Percentiles rank a stretch among this genome's conserved stretches.
These are phyloP conservation scores for Disparrhopalites patrizii DNA, from an alignment of 2,888 invertebrate genomes.

Conservation along the genomic window DNA sequence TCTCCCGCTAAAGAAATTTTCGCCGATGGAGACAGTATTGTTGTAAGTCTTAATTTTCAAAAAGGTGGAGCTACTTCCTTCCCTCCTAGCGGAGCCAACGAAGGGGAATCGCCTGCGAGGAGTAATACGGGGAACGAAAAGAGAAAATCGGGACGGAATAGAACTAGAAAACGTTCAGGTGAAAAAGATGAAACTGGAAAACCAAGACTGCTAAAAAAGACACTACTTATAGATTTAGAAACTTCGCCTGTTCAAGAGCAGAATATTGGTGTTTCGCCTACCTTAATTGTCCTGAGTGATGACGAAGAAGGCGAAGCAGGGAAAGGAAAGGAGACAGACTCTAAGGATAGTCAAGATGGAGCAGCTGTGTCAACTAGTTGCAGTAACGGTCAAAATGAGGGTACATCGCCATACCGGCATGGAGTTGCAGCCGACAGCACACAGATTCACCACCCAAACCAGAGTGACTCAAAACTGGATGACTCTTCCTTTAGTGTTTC, in stretches of 20 bases:
- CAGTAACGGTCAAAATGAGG: background rate
- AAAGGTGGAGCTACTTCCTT: constrained; percentile 53
- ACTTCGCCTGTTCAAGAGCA: constrained; percentile 36
- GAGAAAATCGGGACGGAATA: constrained; percentile 7
- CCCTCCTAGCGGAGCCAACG: constrained; percentile 6
- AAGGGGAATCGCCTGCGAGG: background rate
- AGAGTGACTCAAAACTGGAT: constrained; percentile 20
- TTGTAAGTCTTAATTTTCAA: constrained; percentile 87
- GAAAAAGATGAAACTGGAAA: constrained; percentile 19
- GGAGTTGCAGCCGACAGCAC: constrained; percentile 34
- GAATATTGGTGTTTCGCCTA: constrained; percentile 35
- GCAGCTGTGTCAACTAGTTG: constrained; percentile 20
- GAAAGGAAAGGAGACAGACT: background rate
- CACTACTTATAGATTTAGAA: constrained; percentile 41
- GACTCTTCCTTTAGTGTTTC: constrained; percentile 10
- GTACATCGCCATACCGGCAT: constrained; percentile 26
- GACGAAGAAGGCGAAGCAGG: constrained; percentile 59
- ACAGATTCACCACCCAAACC: constrained; percentile 29
- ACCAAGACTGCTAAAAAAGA: constrained; percentile 33
- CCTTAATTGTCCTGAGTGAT: constrained; percentile 73
- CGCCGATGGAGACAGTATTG: constrained; percentile 86
- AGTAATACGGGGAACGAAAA: constrained; percentile 14
- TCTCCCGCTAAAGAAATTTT: constrained; percentile 83
- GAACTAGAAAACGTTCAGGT: background rate
- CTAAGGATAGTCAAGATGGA: constrained; percentile 8